Evolutionary conservation across 2,888 invertebrate species (phyloP).

Genomic region (Acanthoscelides obtectus): DNA sequence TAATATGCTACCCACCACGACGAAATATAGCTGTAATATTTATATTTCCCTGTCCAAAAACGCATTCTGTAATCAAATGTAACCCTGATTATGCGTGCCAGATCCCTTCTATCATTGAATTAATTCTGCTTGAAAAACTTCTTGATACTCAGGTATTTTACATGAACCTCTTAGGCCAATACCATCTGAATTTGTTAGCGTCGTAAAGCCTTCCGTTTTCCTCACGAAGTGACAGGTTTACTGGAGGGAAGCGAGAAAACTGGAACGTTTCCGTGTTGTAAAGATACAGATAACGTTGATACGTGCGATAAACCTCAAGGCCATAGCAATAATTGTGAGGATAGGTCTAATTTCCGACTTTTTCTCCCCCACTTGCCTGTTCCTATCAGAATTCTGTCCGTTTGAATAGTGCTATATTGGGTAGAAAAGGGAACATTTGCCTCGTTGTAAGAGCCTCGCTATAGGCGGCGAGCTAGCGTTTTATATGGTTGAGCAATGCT

Average conservation of each 20-base stretch:
- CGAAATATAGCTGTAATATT: no score
- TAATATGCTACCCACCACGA: no score
- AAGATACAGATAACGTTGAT: not conserved
- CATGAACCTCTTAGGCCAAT: no score
- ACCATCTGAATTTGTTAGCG: no score
- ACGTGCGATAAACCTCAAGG: not conserved
- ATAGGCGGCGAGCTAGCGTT: not conserved
- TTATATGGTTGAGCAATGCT: no score
- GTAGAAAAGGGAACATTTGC: not conserved
- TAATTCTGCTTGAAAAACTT: no score
- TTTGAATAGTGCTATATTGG: not conserved
- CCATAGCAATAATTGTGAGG: not conserved
- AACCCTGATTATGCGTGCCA: no score
- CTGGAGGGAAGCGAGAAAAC: not conserved
- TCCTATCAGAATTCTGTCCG: not conserved
- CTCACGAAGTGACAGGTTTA: not conserved
- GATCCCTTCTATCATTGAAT: no score
- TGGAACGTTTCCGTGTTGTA: not conserved
- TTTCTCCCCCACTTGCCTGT: not conserved
- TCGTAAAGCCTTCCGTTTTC: no score
- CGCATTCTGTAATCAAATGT: no score
- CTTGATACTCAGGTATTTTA: no score
- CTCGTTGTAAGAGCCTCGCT: not conserved
- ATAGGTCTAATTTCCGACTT: not conserved
- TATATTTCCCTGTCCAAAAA: no score